Conservation (phyloP, 2,113 vertebrate species). For the Xenotilapia leptura region DNA sequence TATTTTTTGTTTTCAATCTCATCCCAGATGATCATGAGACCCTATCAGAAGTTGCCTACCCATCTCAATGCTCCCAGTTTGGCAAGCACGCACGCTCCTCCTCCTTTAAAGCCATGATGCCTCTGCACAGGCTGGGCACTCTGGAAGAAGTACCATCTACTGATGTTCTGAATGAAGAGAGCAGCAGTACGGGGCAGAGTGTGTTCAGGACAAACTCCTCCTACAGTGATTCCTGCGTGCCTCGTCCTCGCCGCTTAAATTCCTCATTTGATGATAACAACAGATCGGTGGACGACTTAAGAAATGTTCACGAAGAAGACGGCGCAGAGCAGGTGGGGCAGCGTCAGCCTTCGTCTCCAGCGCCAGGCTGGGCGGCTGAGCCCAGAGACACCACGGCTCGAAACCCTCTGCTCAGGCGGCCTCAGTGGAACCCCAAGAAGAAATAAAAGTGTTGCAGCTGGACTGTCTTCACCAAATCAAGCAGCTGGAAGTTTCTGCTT, state of each 20-base stretch:
- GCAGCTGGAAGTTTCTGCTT: background rate
- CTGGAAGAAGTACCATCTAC: constrained; percentile 41
- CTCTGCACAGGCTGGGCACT: constrained; percentile 49
- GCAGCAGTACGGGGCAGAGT: background rate
- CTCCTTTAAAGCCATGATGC: constrained; percentile 50
- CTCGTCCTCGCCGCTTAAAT: background rate
- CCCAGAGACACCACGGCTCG: background rate
- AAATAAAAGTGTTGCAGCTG: constrained; percentile 7
- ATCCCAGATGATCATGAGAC: constrained; percentile 50
- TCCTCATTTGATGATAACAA: background rate
- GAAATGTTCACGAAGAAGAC: background rate
- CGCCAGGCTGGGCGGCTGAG: constrained; percentile 39
- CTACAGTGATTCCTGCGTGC: background rate
- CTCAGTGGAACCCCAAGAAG: constrained; percentile 53
- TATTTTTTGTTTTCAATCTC: background rate
- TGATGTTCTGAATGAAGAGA: constrained; percentile 25
- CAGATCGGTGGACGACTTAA: background rate
- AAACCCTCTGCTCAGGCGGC: constrained; percentile 57
- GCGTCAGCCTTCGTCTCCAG: background rate
- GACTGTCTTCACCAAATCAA: background rate
- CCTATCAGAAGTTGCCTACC: constrained; percentile 42
- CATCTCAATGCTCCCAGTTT: constrained; percentile 19
- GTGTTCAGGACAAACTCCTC: constrained; percentile 22
- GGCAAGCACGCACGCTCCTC: constrained; percentile 7
- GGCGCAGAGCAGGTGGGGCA: background rate